Conservation (phyloP, 2,113 vertebrate genomes). For the Lepisosteus osseus region DNA sequence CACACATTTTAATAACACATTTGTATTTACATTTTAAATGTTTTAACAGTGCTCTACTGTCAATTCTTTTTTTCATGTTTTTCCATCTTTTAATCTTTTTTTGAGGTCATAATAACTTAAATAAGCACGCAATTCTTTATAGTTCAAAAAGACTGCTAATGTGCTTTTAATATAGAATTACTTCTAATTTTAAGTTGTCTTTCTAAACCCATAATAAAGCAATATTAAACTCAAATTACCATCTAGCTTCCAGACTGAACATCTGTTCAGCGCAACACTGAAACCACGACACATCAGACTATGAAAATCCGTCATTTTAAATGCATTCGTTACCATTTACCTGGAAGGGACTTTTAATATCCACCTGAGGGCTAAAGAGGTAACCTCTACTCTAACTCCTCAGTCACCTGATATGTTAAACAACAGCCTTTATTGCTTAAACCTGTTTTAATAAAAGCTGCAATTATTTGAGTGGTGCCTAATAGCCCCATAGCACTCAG, state of each 20-base stretch:
- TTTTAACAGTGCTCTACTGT: too few species aligned
- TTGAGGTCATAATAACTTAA: too few species aligned
- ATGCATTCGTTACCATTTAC: constrained; percentile 56
- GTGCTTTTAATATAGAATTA: constrained; percentile 13
- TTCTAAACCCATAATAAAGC: constrained; percentile 36
- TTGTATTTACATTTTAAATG: too few species aligned
- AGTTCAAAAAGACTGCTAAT: neutral
- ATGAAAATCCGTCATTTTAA: constrained; percentile 55
- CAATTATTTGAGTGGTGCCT: constrained; percentile 78
- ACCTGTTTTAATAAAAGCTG: constrained; percentile 78
- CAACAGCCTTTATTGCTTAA: constrained; percentile 69
- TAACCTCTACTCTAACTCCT: constrained; percentile 49
- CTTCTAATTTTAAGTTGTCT: constrained; percentile 45
- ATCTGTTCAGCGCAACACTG: constrained; percentile 16
- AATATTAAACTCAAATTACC: constrained; percentile 33
- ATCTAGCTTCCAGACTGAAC: constrained; percentile 1
- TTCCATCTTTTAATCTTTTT: too few species aligned
- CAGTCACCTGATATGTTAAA: constrained; percentile 73
- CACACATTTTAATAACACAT: too few species aligned
- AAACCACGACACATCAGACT: constrained; percentile 22
- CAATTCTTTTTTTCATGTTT: too few species aligned
- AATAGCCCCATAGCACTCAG: constrained; percentile 66
- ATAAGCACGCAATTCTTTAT: neutral
- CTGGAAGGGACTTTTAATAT: constrained; percentile 42
- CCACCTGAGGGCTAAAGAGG: constrained; percentile 36